These are phyloP conservation scores for Bos javanicus DNA, from an alignment of 2,113 vertebrate genomes.

Conservation along the genomic window DNA sequence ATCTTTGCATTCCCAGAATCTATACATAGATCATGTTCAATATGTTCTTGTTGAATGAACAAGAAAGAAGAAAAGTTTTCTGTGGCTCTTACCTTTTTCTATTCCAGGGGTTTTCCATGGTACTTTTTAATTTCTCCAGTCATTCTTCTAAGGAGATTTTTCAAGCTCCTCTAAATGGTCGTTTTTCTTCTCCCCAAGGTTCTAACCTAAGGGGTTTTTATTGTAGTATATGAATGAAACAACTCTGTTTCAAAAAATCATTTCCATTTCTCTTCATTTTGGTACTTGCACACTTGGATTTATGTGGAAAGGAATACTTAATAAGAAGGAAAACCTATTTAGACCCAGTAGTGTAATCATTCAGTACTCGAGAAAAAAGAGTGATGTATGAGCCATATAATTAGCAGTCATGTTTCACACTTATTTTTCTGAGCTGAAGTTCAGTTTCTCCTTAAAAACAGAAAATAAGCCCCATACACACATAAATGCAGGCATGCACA, in stretches of 20 bases:
- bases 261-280: slow-evolving; percentile 28
- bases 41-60: not conserved
- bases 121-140: not conserved
- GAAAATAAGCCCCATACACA: not conserved
- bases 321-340: not conserved
- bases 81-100: not conserved
- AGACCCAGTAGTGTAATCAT: not conserved
- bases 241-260: not conserved
- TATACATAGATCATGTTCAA: not conserved
- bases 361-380: not conserved
- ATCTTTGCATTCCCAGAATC: not conserved
- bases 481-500: accelerated
- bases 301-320: slow-evolving; percentile 12
- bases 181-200: slow-evolving; percentile 4
- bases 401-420: slow-evolving; percentile 35
- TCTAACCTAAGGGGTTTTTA: not conserved
- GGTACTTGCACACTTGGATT: not conserved
- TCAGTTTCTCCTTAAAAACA: not conserved
- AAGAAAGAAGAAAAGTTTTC: not conserved
- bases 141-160: not conserved
- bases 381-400: not conserved
- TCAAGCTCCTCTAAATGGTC: not conserved
- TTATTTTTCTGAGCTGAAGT: slow-evolving; percentile 6
- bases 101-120: not conserved
- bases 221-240: not conserved